Percentiles rank a stretch among this genome's conserved stretches.
Conservation (phyloP, 2,797 vertebrate genomes). For the Sebastes iracundus region DNA sequence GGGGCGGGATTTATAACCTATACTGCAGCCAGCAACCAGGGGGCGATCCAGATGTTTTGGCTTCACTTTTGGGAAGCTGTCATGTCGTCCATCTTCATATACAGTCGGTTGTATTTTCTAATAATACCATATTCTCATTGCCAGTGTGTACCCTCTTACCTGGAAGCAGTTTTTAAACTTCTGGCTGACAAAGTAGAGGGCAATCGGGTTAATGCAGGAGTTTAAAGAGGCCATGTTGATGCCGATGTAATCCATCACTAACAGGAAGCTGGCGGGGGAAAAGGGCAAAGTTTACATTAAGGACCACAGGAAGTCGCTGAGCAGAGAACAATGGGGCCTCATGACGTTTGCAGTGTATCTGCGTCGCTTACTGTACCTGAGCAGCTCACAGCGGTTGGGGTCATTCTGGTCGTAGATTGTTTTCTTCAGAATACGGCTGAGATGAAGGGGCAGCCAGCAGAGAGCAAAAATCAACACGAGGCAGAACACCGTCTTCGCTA, state of each 20-base stretch:
- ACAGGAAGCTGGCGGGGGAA: constrained; percentile 83
- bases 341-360: not conserved
- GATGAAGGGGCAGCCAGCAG: constrained; percentile 92
- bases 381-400: constrained; percentile 89
- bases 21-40: too few species aligned
- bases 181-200: constrained; percentile 91
- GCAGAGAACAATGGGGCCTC: constrained; percentile 63
- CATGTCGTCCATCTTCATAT: too few species aligned
- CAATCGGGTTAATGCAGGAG: constrained; percentile 92
- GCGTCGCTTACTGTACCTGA: constrained; percentile 79
- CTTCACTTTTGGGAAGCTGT: too few species aligned
- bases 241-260: constrained; percentile 92
- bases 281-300: constrained; percentile 30
- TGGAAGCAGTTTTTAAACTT: constrained; percentile 94
- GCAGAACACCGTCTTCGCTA: constrained; percentile 92
- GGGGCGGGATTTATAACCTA: too few species aligned
- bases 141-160: constrained; percentile 70
- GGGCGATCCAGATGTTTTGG: too few species aligned
- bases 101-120: not conserved
- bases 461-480: constrained; percentile 91
- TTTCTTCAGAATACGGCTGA: constrained; percentile 91
- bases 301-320: constrained; percentile 47
- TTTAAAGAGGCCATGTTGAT: constrained; percentile 94
- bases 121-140: not conserved
- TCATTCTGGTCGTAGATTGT: constrained; percentile 87